Base-by-base conservation (phyloP, 2,797 vertebrate genomes). In the Vultur gryphus region DNA sequence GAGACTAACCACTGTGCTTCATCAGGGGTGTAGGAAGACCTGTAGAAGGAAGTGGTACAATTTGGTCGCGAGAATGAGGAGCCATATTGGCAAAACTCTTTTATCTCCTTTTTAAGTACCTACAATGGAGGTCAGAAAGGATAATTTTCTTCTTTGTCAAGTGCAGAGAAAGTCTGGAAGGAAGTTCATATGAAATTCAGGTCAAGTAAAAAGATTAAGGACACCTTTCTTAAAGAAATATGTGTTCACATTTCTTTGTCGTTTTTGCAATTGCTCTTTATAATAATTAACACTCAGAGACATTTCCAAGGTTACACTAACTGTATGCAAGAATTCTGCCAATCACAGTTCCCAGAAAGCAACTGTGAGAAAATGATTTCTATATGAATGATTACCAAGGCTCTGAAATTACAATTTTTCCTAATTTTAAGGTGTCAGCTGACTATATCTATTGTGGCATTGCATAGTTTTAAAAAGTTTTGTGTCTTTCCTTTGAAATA, bases 281-380 rank as follows among this genome's bases (percentile, higher is more conserved):
- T 88, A 82, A 61, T 89, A 93, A 92, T 92, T 96, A 95, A 86
- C 58, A 91, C 33, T 16, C 64, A 78, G 61, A 80, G 83, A 77
- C n/a, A 91, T 94, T 96, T 94, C 88, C 88, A 95, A 90, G 76
- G 62, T 94, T 96, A 82, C 43, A 72, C 35, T 82, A 88, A 80
- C 62, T 83, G 51, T 55, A 51, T 57, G 64, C 62, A 83, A 90
- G 75, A 89, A 81, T 94, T 78, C 25, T 82, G 46, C 46, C 5
- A 18, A 59, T 58, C 6, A 1, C 33, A 28, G 39, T 70, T 95
- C 64, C 57, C 65, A 82, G 72, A 95, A 93, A 88, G 29, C 46
- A 92, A 52, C 10, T 26, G n/a, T 69, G 64, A 88, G 66, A 59
- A 67, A 71, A 67, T 26, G 12, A 10, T 58, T 80, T 70, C 29